phyloP scores from a whole-genome alignment of 1,140 invertebrate genomes.

The Brachionus rubens region DNA sequence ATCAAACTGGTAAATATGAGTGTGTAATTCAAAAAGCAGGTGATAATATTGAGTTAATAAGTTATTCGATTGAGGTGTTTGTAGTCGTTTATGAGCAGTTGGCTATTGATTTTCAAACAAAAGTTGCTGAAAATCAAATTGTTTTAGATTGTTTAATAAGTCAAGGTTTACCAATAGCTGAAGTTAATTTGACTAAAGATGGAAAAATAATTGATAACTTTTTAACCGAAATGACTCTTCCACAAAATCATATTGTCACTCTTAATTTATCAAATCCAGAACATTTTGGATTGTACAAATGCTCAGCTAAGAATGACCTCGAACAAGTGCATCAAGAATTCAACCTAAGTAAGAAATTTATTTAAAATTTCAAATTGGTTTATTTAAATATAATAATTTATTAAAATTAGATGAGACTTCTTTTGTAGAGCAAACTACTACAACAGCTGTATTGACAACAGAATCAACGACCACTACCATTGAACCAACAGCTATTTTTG shows the following conservation, averaged over 20 bases:
- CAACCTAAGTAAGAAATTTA: neutral
- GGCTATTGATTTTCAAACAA: neutral
- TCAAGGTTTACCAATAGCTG: neutral
- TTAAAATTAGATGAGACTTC: no score
- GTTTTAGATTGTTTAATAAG: neutral
- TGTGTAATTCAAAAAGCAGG: neutral
- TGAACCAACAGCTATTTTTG: neutral
- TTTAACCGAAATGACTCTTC: neutral
- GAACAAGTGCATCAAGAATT: neutral
- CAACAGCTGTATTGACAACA: neutral
- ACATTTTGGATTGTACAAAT: neutral
- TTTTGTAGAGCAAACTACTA: no score
- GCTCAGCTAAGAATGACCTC: neutral
- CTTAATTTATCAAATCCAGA: neutral
- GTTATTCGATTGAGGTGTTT: neutral
- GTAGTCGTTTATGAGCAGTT: neutral
- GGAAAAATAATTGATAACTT: neutral
- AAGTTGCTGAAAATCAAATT: neutral
- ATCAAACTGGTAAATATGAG: constrained; percentile 6
- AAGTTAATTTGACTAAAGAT: neutral
- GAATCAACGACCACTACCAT: neutral
- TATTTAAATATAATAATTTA: no score
- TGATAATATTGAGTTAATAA: neutral
- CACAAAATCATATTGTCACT: neutral
- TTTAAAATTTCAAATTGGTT: neutral